Evolutionary conservation across 2,797 vertebrate genomes (phyloP).

Genomic region (Hybognathus amarus): DNA sequence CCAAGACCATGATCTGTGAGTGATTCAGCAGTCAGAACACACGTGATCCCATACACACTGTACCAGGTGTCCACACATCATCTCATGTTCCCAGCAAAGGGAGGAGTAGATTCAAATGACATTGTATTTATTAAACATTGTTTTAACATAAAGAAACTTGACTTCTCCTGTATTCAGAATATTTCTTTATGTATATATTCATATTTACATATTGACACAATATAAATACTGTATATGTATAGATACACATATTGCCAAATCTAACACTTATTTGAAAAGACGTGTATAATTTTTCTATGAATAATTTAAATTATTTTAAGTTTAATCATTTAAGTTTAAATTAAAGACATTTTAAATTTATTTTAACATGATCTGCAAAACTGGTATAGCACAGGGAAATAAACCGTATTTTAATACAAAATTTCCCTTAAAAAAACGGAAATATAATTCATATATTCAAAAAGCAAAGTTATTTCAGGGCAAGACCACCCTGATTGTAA

Average conservation of each 20-base stretch:
- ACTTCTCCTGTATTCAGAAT: conserved; percentile 65
- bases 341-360: background rate
- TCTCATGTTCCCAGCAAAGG: conserved; percentile 73
- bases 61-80: conserved; percentile 43
- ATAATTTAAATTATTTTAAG: too few species aligned
- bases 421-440: background rate
- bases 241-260: too few species aligned
- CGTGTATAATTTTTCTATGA: too few species aligned
- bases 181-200: too few species aligned
- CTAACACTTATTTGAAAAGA: too few species aligned
- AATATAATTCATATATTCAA: too few species aligned
- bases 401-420: background rate
- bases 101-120: conserved; percentile 70
- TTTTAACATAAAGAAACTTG: conserved; percentile 82
- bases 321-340: too few species aligned
- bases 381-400: background rate
- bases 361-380: background rate
- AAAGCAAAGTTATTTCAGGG: too few species aligned
- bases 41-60: background rate
- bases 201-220: too few species aligned
- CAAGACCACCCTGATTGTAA: too few species aligned
- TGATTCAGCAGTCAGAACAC: conserved; percentile 8
- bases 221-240: too few species aligned
- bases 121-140: conserved; percentile 79
- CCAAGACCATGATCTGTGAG: conserved; percentile 53